These are phyloP conservation scores for Girardia tigrina DNA, from an alignment of 2,888 invertebrate genomes.

Conservation along the genomic window DNA sequence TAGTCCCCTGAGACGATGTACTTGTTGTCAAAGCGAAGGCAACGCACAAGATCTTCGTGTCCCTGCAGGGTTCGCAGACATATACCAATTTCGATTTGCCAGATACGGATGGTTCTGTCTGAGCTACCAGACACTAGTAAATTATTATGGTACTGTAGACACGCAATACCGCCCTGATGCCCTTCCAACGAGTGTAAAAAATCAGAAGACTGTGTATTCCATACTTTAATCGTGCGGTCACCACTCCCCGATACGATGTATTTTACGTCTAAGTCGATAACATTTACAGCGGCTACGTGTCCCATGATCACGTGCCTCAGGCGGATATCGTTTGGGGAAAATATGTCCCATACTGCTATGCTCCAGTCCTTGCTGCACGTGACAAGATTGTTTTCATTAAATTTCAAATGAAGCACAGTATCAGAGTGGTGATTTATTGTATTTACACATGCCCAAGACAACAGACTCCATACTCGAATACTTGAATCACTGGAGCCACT, in stretches of 20 bases:
- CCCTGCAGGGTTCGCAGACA: constrained; percentile 84
- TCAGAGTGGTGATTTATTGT: constrained; percentile 98
- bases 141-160: constrained; percentile 90
- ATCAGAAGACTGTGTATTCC: constrained; percentile 95
- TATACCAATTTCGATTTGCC: constrained; percentile 66
- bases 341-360: constrained; percentile 99
- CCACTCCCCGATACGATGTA: constrained; percentile 98
- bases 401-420: constrained; percentile 90
- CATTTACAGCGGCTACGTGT: constrained; percentile 95
- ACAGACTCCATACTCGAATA: constrained; percentile 87
- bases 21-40: constrained; percentile 94
- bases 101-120: constrained; percentile 84
- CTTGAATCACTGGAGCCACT: constrained; percentile 95
- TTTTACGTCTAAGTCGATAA: constrained; percentile 97
- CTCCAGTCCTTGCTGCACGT: constrained; percentile 98
- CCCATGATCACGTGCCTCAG: constrained; percentile 88
- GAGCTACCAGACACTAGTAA: constrained; percentile 96
- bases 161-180: constrained; percentile 96
- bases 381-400: constrained; percentile 99
- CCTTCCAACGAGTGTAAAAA: constrained; percentile 95
- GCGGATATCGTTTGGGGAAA: constrained; percentile 80
- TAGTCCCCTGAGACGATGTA: constrained; percentile 83
- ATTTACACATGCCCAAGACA: constrained; percentile 86
- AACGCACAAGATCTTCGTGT: constrained; percentile 92
- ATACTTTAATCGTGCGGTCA: constrained; percentile 91